phyloP scores from a whole-genome alignment of 2,888 invertebrate genomes.

The Pterobdella sp. region DNA sequence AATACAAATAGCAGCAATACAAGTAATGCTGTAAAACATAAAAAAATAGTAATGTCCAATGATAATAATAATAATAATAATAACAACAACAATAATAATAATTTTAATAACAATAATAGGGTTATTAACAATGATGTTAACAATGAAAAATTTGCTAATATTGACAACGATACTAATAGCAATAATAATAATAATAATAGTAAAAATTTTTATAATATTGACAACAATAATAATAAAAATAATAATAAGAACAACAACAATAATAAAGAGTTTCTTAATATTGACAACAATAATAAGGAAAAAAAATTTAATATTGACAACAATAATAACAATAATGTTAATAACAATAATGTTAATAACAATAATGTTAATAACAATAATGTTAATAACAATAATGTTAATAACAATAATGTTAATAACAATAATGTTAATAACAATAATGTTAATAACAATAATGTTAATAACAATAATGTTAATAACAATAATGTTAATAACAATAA shows the following conservation, averaged over 20 bases:
- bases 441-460: background rate
- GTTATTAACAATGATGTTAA: background rate
- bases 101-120: background rate
- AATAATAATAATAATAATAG: background rate
- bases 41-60: no score
- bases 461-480: background rate
- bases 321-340: background rate
- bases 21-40: no score
- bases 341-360: background rate
- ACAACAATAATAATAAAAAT: background rate
- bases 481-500: background rate
- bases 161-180: background rate
- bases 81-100: background rate
- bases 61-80: background rate
- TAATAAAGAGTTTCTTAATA: background rate
- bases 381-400: background rate
- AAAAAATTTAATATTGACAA: background rate
- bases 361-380: background rate
- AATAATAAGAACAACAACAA: background rate
- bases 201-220: background rate
- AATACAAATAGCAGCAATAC: no score
- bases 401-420: background rate
- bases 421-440: background rate
- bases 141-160: background rate
- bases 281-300: background rate